These are phyloP conservation scores for Panopea generosa DNA, from an alignment of 2,888 invertebrate species.

Conservation along the genomic window DNA sequence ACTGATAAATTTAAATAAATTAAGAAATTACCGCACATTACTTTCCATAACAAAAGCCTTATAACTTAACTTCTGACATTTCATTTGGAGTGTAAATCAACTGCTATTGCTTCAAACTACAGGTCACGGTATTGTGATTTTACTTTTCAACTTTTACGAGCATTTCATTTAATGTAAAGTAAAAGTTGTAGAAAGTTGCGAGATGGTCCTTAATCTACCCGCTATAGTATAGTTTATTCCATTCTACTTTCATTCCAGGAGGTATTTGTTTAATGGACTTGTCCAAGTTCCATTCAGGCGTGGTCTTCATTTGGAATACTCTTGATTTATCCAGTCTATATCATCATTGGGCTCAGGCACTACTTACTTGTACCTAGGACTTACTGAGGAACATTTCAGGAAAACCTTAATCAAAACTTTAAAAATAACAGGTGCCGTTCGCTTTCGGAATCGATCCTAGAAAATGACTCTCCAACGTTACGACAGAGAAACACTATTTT, in stretches of 20 bases:
- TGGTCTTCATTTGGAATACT: constrained; percentile 52
- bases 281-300: constrained; percentile 45
- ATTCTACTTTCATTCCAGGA: neutral
- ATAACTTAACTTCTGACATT: too few species aligned
- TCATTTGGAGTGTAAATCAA: too few species aligned
- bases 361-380: too few species aligned
- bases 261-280: constrained; percentile 17
- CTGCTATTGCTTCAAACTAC: too few species aligned
- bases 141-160: too few species aligned
- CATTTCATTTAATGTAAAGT: too few species aligned
- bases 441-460: neutral
- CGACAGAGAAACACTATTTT: constrained; percentile 60
- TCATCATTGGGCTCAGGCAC: constrained; percentile 18
- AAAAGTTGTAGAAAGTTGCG: too few species aligned
- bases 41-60: too few species aligned
- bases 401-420: neutral
- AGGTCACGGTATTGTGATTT: too few species aligned
- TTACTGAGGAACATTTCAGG: too few species aligned
- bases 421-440: constrained; percentile 5
- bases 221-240: neutral
- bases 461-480: constrained; percentile 58
- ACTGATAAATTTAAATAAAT: too few species aligned
- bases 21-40: too few species aligned
- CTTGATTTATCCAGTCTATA: constrained; percentile 21
- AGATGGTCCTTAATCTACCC: constrained; percentile 8